Evolutionary conservation across 2,888 invertebrate genomes (phyloP), one percentile per base, ranked within the genome.

Genomic region (Trissolcus japonicus): DNA sequence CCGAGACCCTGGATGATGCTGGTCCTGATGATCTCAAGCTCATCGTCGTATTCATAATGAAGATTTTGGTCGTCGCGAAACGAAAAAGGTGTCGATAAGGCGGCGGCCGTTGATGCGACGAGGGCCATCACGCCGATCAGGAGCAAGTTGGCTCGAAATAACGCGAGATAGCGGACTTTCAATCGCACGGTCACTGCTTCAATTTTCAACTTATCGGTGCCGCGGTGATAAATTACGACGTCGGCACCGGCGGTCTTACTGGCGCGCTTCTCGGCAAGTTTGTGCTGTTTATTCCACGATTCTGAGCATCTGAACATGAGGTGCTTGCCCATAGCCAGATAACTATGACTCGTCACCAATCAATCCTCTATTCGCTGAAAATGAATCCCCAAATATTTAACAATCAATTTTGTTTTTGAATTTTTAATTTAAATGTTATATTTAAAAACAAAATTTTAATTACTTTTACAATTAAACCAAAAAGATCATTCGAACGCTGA

Each of bases 251-350:
- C 25, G 25, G 60, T 65, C 62, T 46, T 40, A 57, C 56, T 60
- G 60, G 51, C 56, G 59, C 55, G 59, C 19, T 62, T 51, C 55
- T 60, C 67, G 55, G 41, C 59, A 56, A 69, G 63, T 55, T 75
- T 72, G 63, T 60, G 60, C 62, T 76, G 63, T 65, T 80, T 82
- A 80, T 80, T 81, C 80, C 81, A 81, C 81, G 80, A 81, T 82
- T 83, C 82, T 82, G 81, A 78, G 78, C 76, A 80, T 79, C 74
- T 78, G 76, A 78, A 83, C 82, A 85, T 85, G 83, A 83, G 82
- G 84, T 86, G 83, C 85, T 85, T 85, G 87, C 87, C 87, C 87
- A 88, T 88, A 88, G 87, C 87, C 86, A 83, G 85, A 81, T 80
- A 82, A 82, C 82, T 82, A 74, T 35, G 77, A 79, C 81, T 83